Evolutionary conservation across 2,113 vertebrate genomes (phyloP), one percentile per base, ranked within the genome.

Genomic region (Erpornis zantholeuca): DNA sequence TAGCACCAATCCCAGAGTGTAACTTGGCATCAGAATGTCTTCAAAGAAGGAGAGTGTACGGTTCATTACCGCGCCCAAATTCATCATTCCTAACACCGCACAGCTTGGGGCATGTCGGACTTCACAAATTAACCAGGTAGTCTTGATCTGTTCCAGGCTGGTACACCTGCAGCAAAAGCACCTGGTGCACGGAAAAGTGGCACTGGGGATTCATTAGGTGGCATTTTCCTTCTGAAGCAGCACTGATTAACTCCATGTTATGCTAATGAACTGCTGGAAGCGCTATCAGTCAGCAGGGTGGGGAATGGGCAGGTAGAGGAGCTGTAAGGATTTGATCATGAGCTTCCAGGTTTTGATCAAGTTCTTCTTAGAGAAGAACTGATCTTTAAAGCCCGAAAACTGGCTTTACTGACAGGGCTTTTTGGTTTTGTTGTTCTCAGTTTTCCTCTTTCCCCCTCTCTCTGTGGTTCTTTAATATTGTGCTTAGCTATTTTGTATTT

Each of bases 151-250:
- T 83, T 92, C 79, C 72, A 85, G 85, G 25, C 65, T 75, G 76
- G n/a, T 79, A 77, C 27, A 90, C 78, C 66, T 65, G 53, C 82
- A 94, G 85, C 64, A 88, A 88, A 86, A 88, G 50, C 40, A 88
- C 69, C 44, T 83, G 60, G 64, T 78, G 54, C 12, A 40, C 80
- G 47, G 23, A 10, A 35, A 90, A 70, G 60, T 54, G 69, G 56
- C 56, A 59, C 49, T 1, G 8, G 70, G 81, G 68, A 71, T 95
- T 95, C 91, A 93, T 95, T 92, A 90, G 71, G 56, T 92, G 82
- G 56, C 72, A 86, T 88, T 94, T 96, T 90, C 56, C 47, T 90
- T 85, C 66, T 88, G 75, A 86, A 90, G 75, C 38, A 70, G 52
- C 65, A 33, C 10, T 93, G 90, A 92, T 91, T 82, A 90, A 31